These are phyloP conservation scores for Cylindroiulus punctatus DNA, from an alignment of 2,888 invertebrate genomes.

Conservation along the genomic window DNA sequence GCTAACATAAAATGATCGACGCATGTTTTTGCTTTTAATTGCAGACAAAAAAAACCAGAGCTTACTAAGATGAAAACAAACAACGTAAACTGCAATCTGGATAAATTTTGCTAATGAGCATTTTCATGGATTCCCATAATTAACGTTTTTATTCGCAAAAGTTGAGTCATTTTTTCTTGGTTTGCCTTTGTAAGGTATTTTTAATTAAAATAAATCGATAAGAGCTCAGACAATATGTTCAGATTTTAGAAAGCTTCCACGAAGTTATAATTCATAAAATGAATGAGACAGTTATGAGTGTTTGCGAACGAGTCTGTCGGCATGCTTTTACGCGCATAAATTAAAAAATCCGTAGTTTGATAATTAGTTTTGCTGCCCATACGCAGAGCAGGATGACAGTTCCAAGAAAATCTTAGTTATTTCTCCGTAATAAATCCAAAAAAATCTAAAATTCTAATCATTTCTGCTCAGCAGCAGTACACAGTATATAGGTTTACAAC, in stretches of 20 bases:
- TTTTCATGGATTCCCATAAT: neutral
- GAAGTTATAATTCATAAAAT: neutral
- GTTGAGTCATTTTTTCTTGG: neutral
- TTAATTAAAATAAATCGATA: slow-evolving; percentile 30
- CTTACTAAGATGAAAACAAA: neutral
- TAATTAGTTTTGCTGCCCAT: slow-evolving; percentile 34
- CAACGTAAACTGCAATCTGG: neutral
- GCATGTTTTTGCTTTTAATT: no score
- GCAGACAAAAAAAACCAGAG: no score
- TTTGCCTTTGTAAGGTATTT: neutral
- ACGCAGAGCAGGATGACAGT: neutral
- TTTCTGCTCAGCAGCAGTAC: neutral
- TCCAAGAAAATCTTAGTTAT: neutral
- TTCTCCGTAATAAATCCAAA: neutral
- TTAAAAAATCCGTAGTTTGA: neutral
- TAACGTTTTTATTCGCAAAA: neutral
- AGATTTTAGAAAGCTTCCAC: slow-evolving; percentile 10
- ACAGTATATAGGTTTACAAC: neutral
- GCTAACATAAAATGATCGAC: no score
- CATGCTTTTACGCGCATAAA: neutral
- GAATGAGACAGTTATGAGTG: neutral
- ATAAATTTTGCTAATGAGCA: slow-evolving; percentile 38
- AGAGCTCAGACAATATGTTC: neutral
- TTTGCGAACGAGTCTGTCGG: neutral
- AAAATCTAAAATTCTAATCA: slow-evolving; percentile 3